These are phyloP conservation scores for Tangara arthus DNA, from an alignment of 2,797 vertebrate genomes.

Conservation along the genomic window DNA sequence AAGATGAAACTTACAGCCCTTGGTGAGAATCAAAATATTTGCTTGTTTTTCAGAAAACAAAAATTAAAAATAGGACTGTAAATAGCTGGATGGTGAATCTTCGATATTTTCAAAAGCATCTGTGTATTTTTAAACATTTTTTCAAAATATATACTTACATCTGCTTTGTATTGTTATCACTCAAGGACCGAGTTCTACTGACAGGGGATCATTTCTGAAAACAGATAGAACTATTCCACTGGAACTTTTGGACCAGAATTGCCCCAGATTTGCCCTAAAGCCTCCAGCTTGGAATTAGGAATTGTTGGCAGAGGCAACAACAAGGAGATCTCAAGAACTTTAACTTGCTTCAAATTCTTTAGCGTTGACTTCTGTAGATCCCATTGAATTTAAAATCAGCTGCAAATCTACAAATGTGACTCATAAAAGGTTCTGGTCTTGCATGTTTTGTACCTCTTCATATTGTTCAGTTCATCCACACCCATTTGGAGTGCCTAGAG, in stretches of 20 bases:
- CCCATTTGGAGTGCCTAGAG: neutral
- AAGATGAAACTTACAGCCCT: neutral
- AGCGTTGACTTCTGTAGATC: neutral
- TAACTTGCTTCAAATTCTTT: neutral
- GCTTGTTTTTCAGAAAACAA: neutral
- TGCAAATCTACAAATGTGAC: neutral
- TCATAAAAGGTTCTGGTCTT: neutral
- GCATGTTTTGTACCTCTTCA: neutral
- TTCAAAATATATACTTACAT: accelerated
- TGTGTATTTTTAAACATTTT: neutral
- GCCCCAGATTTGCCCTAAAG: neutral
- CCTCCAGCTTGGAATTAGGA: neutral
- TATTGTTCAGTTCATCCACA: neutral
- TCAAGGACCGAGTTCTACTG: neutral
- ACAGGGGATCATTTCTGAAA: neutral
- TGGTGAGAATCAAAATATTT: neutral
- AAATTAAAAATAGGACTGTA: neutral
- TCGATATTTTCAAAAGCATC: neutral
- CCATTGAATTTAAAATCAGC: neutral
- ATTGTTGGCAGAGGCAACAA: neutral
- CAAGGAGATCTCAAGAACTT: neutral
- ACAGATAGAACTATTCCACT: neutral
- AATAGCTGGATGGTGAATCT: neutral
- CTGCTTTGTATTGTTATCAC: neutral
- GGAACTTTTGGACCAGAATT: neutral